Conservation (phyloP, 23 tunicate genomes). For the Oikopleura vanhoeffeni region DNA sequence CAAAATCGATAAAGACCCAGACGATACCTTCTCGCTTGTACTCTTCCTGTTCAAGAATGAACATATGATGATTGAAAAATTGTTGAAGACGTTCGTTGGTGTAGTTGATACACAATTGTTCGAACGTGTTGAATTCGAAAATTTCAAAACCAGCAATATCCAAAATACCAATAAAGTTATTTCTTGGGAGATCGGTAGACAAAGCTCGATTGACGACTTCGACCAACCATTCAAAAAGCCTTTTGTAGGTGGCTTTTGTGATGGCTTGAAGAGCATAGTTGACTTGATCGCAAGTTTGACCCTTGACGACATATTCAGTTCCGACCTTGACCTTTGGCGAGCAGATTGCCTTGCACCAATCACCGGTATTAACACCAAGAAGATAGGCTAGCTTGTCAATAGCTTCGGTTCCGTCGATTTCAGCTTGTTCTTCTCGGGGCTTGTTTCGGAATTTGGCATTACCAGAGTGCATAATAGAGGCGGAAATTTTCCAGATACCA, state of each 20-base stretch:
- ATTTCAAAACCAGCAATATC: no score
- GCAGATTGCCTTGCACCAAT: constrained; percentile 42
- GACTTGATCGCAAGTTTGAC: constrained; percentile 72
- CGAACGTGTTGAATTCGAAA: no score
- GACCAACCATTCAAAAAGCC: constrained; percentile 60
- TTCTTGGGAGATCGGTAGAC: constrained; percentile 60
- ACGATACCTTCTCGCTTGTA: constrained; percentile 94
- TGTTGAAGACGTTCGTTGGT: no score
- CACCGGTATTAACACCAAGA: constrained; percentile 72
- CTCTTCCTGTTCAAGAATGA: no score
- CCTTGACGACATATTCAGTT: constrained; percentile 70
- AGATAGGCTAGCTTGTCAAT: constrained; percentile 69
- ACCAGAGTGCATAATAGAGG: constrained; percentile 84
- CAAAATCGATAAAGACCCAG: constrained; percentile 84
- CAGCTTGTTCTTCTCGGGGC: no score
- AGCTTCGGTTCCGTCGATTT: constrained; percentile 95
- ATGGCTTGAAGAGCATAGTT: constrained; percentile 52
- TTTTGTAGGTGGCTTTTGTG: constrained; percentile 58
- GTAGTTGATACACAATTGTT: no score
- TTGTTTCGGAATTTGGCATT: constrained; percentile 88
- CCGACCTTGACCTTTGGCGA: constrained; percentile 83
- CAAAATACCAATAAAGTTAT: constrained; percentile 76
- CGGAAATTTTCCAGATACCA: constrained; percentile 84
- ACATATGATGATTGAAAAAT: no score
- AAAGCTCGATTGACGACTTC: constrained; percentile 67